These are phyloP conservation scores for Apaloderma vittatum DNA, from an alignment of 2,113 vertebrate genomes.

Conservation along the genomic window DNA sequence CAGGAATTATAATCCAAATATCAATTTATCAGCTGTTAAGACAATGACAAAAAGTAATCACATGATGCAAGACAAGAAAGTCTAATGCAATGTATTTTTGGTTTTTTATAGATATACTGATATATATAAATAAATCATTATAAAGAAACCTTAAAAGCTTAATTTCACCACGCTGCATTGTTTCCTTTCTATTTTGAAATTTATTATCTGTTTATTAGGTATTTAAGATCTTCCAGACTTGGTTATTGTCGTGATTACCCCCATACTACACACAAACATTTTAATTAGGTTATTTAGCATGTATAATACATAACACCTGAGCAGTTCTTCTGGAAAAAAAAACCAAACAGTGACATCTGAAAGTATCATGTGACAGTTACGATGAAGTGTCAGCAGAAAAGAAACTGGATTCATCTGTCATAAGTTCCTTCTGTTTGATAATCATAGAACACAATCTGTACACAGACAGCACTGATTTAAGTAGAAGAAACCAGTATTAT, in stretches of 20 bases:
- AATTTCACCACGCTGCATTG: not conserved
- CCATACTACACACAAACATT: conserved; percentile 26
- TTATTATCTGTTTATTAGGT: conserved; percentile 4
- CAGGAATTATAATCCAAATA: not conserved
- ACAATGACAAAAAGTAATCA: not conserved
- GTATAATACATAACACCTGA: conserved; percentile 51
- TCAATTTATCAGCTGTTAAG: not conserved
- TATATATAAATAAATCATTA: not conserved
- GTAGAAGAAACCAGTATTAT: conserved; percentile 7
- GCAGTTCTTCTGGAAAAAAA: not conserved
- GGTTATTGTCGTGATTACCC: conserved; percentile 11
- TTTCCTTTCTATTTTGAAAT: conserved; percentile 4
- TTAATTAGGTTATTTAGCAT: conserved; percentile 59
- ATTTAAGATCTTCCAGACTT: conserved; percentile 32
- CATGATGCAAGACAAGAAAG: not conserved
- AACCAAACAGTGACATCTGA: not conserved
- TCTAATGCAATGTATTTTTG: not conserved
- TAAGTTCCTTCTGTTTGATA: conserved; percentile 55
- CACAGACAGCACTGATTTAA: conserved; percentile 36
- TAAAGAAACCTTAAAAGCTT: not conserved
- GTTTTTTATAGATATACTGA: no score
- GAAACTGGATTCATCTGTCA: conserved; percentile 42
- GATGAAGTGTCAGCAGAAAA: conserved; percentile 31
- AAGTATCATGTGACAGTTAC: conserved; percentile 36
- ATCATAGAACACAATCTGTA: not conserved